Evolutionary conservation across 2,113 vertebrate species (phyloP).

Genomic region (Ailurus styani): DNA sequence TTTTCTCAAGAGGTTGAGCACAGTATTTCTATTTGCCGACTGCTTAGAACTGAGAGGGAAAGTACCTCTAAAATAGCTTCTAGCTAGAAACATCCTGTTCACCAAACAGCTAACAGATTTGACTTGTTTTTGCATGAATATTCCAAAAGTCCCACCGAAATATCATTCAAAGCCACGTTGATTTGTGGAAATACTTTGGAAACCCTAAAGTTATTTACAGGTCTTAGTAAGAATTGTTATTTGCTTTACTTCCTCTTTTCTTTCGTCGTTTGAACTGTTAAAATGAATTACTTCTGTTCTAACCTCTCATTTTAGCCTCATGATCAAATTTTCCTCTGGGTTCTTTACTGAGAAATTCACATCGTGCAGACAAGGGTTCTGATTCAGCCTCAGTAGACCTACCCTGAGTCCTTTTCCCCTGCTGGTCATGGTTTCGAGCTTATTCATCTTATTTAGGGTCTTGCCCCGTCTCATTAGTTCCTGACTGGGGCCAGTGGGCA

Average conservation of each 20-base stretch:
- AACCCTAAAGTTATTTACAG: neutral
- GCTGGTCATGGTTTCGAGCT: neutral
- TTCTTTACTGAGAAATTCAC: neutral
- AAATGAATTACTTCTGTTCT: neutral
- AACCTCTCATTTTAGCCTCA: neutral
- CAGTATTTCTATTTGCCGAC: neutral
- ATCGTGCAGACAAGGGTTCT: rapidly evolving
- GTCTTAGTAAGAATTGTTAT: neutral
- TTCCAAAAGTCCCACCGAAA: neutral
- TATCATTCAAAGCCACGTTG: neutral
- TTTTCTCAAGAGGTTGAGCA: neutral
- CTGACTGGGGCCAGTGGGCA: no score
- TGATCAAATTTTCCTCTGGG: rapidly evolving
- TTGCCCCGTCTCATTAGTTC: neutral
- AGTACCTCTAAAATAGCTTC: neutral
- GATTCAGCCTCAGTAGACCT: rapidly evolving
- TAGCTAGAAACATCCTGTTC: neutral
- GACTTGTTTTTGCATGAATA: neutral
- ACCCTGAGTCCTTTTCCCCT: neutral
- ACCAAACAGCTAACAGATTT: neutral
- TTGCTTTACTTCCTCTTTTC: neutral
- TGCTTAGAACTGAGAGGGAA: neutral
- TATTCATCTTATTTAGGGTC: neutral
- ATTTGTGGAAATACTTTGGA: neutral
- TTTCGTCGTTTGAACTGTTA: no score